A percentile compares a stretch with the other conserved stretches of the same genome.
These are phyloP conservation scores for Noturus placidus DNA, from an alignment of 2,113 vertebrate genomes.

Conservation along the genomic window DNA sequence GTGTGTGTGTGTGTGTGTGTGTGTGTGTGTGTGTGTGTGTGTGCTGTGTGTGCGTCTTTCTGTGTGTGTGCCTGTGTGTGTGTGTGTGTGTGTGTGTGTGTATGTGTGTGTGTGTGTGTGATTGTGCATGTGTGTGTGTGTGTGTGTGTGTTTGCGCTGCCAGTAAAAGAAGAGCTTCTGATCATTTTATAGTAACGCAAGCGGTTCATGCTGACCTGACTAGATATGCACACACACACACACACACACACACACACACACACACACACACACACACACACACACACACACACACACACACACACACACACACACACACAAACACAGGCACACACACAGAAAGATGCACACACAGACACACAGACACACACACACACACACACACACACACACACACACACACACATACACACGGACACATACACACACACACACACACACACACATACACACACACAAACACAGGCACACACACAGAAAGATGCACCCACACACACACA, in stretches of 20 bases:
- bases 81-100: not conserved
- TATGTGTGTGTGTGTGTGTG: not conserved
- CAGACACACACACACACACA: too few relatives aligned
- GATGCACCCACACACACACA: conserved; percentile 11
- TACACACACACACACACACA: too few relatives aligned
- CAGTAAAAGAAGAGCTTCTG: conserved; percentile 15
- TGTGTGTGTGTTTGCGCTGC: not conserved
- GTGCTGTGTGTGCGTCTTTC: not conserved
- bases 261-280: conserved; percentile 10
- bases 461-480: conserved; percentile 7
- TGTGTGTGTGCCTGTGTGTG: too few relatives aligned
- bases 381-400: too few relatives aligned
- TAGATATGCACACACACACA: not conserved
- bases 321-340: too few relatives aligned
- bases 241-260: conserved; percentile 10
- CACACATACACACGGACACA: too few relatives aligned
- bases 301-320: not conserved
- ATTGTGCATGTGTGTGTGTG: not conserved
- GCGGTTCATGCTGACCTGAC: conserved; percentile 39
- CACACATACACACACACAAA: too few relatives aligned
- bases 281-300: not conserved
- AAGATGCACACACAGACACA: too few relatives aligned
- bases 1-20: not conserved
- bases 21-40: not conserved
- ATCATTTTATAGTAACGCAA: conserved; percentile 33